Percentiles rank a stretch among this genome's conserved stretches.
These are phyloP conservation scores for Hyperoplus lanceolatus DNA, from an alignment of 2,797 vertebrate species.

Conservation along the genomic window DNA sequence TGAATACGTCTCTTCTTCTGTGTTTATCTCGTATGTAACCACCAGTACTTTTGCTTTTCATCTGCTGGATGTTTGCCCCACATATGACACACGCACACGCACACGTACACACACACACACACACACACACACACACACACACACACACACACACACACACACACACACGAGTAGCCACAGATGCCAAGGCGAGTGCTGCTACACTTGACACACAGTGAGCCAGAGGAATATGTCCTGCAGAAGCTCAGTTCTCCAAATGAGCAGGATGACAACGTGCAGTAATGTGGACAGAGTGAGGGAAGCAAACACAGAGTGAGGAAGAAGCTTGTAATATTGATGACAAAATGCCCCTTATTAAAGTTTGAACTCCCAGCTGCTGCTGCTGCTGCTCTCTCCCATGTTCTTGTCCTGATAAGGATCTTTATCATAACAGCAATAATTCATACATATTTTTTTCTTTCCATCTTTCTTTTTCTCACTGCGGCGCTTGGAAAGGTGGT, in stretches of 20 bases:
- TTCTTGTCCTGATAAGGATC: constrained; percentile 44
- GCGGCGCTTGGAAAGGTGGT: neutral
- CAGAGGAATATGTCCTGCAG: constrained; percentile 34
- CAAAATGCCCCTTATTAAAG: constrained; percentile 62
- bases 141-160: constrained; percentile 1
- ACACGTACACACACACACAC: neutral
- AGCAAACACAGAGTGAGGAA: constrained; percentile 25
- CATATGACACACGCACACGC: neutral
- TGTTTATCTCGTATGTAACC: constrained; percentile 48
- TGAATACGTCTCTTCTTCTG: constrained; percentile 56
- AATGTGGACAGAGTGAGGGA: constrained; percentile 51
- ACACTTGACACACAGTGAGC: constrained; percentile 40
- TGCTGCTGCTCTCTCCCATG: constrained; percentile 27
- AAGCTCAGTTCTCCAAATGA: constrained; percentile 35
- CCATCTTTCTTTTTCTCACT: neutral
- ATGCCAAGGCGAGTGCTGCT: constrained; percentile 43
- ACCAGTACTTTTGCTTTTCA: constrained; percentile 42
- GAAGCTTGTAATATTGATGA: constrained; percentile 62
- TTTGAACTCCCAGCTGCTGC: constrained; percentile 66
- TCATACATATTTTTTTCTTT: neutral
- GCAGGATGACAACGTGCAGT: constrained; percentile 53
- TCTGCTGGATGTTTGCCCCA: constrained; percentile 57
- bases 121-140: constrained; percentile 5
- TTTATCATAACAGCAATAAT: constrained; percentile 39
- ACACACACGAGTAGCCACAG: constrained; percentile 17